Evolutionary conservation across 2,888 invertebrate genomes (phyloP).

Genomic region (Aphidius colemani): DNA sequence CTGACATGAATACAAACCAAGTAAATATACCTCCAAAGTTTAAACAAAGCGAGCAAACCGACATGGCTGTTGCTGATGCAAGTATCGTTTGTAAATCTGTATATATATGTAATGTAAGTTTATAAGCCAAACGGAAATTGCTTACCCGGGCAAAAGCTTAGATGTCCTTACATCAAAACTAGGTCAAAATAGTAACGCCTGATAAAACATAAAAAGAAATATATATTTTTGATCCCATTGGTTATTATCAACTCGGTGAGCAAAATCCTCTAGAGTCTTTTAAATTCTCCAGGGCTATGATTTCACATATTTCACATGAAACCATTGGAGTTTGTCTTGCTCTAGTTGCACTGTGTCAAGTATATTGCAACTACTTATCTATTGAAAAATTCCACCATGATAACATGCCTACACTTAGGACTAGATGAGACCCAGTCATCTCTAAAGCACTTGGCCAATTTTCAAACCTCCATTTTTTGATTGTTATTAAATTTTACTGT

Average conservation of each 20-base stretch:
- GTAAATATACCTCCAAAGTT: not conserved
- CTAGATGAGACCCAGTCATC: conserved; percentile 8
- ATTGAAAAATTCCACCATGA: conserved; percentile 24
- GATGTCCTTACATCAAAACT: conserved; percentile 19
- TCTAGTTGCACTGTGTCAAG: conserved; percentile 44
- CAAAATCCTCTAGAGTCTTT: conserved; percentile 22
- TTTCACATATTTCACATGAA: too few species aligned
- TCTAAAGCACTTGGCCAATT: too few species aligned
- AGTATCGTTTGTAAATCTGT: not conserved
- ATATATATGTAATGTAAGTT: conserved; percentile 3
- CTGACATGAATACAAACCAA: too few species aligned
- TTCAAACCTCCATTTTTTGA: too few species aligned
- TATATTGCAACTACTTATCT: conserved; percentile 36
- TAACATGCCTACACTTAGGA: conserved; percentile 30
- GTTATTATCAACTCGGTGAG: conserved; percentile 23
- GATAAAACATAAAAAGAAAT: not conserved
- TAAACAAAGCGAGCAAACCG: not conserved
- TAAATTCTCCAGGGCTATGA: conserved; percentile 9
- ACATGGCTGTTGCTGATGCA: conserved; percentile 3
- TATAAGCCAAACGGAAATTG: conserved; percentile 25
- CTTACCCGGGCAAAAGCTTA: conserved; percentile 24
- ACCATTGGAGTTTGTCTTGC: conserved; percentile 41
- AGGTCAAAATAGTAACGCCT: conserved; percentile 14
- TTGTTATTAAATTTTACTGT: too few species aligned
- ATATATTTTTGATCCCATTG: conserved; percentile 17